Evolutionary conservation across 2,113 vertebrate genomes (phyloP), one percentile per base, ranked within the genome.

Genomic region (Aramus guarauna): DNA sequence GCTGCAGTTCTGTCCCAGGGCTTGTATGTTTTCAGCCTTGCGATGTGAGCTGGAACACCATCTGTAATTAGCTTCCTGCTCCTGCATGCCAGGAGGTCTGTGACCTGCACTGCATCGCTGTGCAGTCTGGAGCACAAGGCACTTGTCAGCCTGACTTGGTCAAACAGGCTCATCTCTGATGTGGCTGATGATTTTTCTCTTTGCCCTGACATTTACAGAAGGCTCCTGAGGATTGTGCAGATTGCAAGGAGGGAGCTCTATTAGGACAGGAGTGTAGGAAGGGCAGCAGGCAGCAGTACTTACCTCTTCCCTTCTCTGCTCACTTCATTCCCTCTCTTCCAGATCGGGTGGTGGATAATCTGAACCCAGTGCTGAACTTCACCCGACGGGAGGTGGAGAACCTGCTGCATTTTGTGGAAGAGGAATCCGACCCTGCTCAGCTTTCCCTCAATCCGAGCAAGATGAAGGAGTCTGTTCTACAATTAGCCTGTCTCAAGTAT

Each of bases 311-410:
- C 32, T 87, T 73, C 52, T 50, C 52, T 82, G 23, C 75, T 92
- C n/a, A 78, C 18, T 68, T 24, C 6, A 0, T 68, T 84, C 41
- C 34, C 48, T 95, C 15, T 74, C 37, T 94, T 90, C 45, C 90
- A 99, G 99, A 99, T 97, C 99, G 99, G 3, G 99, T 99, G 64
- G 99, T 99, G 29, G 99, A 99, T 88, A 99, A 99, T 97, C 98
- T 99, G 97, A 99, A 99, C 97, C 99, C 99, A 17, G 99, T 99
- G 94, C 97, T 99, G 93, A 99, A 99, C 96, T 99, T 99, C 68
- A 99, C 99, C 26, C 98, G 99, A 37, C 98, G 99, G 72, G 99
- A 99, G 96, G 99, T 99, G 80, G 99, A 99, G 96, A 99, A 99
- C n/a, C 98, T 99, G 91, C 98, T 99, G 97, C 99, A 99, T 97